Conservation (phyloP, 2,888 invertebrate genomes). For the Tridacna crocea region DNA sequence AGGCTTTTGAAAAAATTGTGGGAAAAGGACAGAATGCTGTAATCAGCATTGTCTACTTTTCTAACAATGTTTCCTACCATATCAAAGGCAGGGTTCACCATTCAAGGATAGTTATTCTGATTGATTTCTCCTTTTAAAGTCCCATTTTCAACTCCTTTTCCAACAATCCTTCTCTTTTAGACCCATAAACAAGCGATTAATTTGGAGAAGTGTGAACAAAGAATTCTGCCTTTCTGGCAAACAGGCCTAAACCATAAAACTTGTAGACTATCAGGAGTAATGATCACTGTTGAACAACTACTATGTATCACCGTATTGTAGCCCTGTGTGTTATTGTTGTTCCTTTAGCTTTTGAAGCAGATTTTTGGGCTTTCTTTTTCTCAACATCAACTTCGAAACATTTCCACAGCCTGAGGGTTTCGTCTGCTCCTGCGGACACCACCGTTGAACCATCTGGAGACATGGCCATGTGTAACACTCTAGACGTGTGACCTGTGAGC, state of each 20-base stretch:
- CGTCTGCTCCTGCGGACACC: conserved; percentile 97
- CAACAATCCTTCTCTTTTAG: too few species aligned
- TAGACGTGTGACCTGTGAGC: conserved; percentile 92
- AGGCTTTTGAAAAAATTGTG: neutral
- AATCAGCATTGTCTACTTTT: neutral
- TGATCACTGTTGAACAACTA: too few species aligned
- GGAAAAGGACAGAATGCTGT: neutral
- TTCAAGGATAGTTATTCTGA: neutral
- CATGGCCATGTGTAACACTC: conserved; percentile 95
- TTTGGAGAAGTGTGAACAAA: too few species aligned
- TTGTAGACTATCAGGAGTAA: too few species aligned
- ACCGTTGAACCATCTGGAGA: conserved; percentile 97
- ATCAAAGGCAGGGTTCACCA: neutral
- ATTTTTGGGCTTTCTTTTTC: conserved; percentile 75
- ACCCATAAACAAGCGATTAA: too few species aligned
- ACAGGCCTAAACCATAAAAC: too few species aligned
- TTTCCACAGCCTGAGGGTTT: conserved; percentile 97
- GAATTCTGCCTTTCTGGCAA: too few species aligned
- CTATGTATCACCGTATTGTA: conserved; percentile 50
- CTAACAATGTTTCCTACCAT: neutral
- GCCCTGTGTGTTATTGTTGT: conserved; percentile 48
- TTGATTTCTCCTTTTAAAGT: neutral
- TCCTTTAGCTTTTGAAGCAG: conserved; percentile 63
- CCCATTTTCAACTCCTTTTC: too few species aligned
- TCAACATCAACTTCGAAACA: conserved; percentile 88